phyloP scores from a whole-genome alignment of 2,888 invertebrate species.

The Byasa hedistus region DNA sequence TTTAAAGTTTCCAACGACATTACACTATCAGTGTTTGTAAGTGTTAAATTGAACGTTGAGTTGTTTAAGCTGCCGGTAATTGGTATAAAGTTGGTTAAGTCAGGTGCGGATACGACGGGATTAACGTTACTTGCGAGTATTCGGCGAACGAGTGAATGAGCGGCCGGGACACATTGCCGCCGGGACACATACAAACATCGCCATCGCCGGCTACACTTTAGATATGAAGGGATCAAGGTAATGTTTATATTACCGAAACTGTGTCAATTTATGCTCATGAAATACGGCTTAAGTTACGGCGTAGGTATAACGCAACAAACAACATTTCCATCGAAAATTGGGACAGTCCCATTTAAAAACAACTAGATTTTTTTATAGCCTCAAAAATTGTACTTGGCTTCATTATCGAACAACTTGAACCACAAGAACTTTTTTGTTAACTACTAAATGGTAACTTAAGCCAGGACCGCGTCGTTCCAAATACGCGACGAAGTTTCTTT shows the following conservation, averaged over 20 bases:
- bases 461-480: background rate
- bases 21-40: conserved; percentile 9
- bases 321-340: no score
- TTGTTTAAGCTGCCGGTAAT: conserved; percentile 14
- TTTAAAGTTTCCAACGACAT: conserved; percentile 4
- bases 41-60: conserved; percentile 8
- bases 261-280: conserved; percentile 3
- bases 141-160: background rate
- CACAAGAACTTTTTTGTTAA: no score
- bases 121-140: conserved; percentile 9
- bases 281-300: background rate
- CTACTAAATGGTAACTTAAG: no score
- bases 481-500: background rate
- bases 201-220: conserved; percentile 11
- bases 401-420: no score
- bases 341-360: no score
- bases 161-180: conserved; percentile 11
- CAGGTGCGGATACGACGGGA: conserved; percentile 17
- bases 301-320: no score
- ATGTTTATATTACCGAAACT: conserved; percentile 13
- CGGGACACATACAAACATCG: no score
- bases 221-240: conserved; percentile 25
- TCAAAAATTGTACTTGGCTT: no score
- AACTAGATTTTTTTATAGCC: no score
- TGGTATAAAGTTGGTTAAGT: conserved; percentile 18